Base-by-base conservation (phyloP, 2,888 invertebrate genomes). In the Eupithecia pulchellata region DNA sequence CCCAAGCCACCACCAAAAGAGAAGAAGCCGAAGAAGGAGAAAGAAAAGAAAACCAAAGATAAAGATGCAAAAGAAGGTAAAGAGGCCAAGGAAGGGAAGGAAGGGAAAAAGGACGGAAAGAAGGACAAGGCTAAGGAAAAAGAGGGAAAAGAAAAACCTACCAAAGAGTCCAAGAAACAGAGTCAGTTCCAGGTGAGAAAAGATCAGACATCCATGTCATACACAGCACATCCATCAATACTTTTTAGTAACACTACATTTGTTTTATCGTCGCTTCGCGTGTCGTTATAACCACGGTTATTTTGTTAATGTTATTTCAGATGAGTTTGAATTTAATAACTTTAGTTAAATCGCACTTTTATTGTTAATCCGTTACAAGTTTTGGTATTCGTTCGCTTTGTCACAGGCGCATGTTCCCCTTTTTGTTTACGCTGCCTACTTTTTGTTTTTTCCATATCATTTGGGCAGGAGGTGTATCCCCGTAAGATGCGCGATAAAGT, bases 401-500 rank as follows among this genome's bases (percentile, higher is more conserved):
- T 86, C 81, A 86, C 86, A 86, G 87, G 89, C 85, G 93, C 92
- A 94, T 94, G 94, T 88, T 82, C 86, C 91, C 87, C 82, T 89
- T 92, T 94, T 91, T 94, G 92, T 93, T 94, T 92, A 93, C 89
- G 93, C 93, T 90, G 91, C 92, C 90, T 91, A 91, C 91, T 92
- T 93, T 94, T 93, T 93, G 91, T 92, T 93, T 94, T 91, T 93
- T 93, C 91, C 92, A 93, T 93, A 92, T 94, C 91, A 92, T 94
- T 94, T 93, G 94, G 94, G 95, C 96, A 96, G 96, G 96, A 96
- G 95, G 96, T 95, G 95, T 96, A 96, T 95, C 96, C 97, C 89
- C 96, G 96, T 95, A 97, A 97, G 96, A 96, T 96, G 96, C 96
- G 96, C 92, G 96, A 97, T 95, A 95, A 96, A 95, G 96, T 96